Conservation (phyloP, 2,113 vertebrate genomes). For the Panthera uncia region DNA sequence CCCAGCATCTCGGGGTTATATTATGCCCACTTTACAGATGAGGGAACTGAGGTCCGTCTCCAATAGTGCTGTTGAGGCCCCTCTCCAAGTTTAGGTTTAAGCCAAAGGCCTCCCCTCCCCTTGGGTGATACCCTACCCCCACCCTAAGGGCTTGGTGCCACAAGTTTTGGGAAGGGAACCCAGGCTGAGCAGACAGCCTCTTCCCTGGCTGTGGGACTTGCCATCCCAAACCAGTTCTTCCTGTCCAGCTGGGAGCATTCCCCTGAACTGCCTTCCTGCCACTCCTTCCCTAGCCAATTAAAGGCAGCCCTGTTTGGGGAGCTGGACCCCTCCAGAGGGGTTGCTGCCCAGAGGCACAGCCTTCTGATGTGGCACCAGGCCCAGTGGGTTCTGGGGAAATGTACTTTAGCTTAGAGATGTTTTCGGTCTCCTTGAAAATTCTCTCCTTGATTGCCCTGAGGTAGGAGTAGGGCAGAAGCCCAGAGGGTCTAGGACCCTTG, state of each 20-base stretch:
- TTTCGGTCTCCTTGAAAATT: conserved; percentile 42
- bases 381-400: conserved; percentile 25
- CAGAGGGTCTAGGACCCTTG: conserved; percentile 24
- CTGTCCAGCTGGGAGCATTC: conserved; percentile 83
- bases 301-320: conserved; percentile 72
- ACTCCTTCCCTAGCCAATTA: conserved; percentile 85
- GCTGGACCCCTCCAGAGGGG: neutral
- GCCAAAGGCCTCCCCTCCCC: neutral
- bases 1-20: neutral
- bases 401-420: conserved; percentile 39
- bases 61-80: neutral
- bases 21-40: neutral
- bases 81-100: neutral
- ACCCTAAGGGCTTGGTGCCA: neutral
- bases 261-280: conserved; percentile 84
- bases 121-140: neutral
- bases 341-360: conserved; percentile 44
- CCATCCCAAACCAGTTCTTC: conserved; percentile 87
- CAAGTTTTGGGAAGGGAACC: conserved; percentile 50
- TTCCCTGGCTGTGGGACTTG: neutral
- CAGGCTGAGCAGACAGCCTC: neutral
- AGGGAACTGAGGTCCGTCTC: neutral
- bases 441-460: conserved; percentile 4
- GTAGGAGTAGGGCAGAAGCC: neutral
- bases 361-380: conserved; percentile 56